phyloP scores from a whole-genome alignment of 2,888 invertebrate species.

The Dicyrtoma fusca region DNA sequence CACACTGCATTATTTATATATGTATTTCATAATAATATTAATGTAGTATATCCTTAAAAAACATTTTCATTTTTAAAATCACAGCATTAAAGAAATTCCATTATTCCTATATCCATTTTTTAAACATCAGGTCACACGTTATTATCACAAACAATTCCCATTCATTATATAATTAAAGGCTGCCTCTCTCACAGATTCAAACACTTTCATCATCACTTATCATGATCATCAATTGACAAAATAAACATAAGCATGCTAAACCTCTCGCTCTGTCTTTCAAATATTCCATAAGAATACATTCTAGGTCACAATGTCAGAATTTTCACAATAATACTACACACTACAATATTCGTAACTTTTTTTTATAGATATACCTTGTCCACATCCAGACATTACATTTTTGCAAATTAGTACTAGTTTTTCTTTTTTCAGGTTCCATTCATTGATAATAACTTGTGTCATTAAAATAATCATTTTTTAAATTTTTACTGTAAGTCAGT shows the following conservation, averaged over 20 bases:
- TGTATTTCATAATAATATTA: slow-evolving; percentile 17
- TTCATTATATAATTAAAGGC: slow-evolving; percentile 28
- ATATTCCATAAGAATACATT: not conserved
- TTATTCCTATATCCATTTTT: slow-evolving; percentile 36
- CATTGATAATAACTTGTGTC: too few relatives aligned
- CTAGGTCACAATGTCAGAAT: not conserved
- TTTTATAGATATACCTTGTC: not conserved
- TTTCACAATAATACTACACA: not conserved
- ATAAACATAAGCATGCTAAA: not conserved
- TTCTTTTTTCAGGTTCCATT: not conserved
- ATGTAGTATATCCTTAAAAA: slow-evolving; percentile 32
- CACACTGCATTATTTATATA: slow-evolving; percentile 37
- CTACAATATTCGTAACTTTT: not conserved
- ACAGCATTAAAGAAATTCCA: slow-evolving; percentile 39
- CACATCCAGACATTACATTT: not conserved
- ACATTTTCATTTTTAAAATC: slow-evolving; percentile 38
- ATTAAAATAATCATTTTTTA: not conserved
- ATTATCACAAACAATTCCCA: slow-evolving; percentile 37
- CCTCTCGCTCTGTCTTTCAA: not conserved
- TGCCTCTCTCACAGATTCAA: slow-evolving; percentile 28
- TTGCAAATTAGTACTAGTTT: too few relatives aligned
- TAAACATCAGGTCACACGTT: slow-evolving; percentile 37
- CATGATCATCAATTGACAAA: not conserved
- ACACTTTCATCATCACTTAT: slow-evolving; percentile 1
- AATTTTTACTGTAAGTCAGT: too few relatives aligned